Evolutionary conservation across 2,113 vertebrate genomes (phyloP).

Genomic region (Psittacus erithacus): DNA sequence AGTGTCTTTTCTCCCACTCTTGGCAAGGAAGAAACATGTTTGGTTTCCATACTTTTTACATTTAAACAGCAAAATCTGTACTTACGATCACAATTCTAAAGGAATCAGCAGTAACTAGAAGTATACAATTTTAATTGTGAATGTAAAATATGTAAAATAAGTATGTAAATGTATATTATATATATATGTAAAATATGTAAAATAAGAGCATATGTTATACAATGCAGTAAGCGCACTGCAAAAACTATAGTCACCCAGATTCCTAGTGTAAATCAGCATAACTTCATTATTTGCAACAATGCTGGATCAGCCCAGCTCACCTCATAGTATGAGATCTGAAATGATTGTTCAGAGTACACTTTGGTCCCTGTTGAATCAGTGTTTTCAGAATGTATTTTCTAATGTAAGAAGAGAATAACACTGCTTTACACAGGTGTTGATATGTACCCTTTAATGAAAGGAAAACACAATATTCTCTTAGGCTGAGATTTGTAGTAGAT

Average conservation of each 20-base stretch:
- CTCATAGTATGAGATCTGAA: background rate
- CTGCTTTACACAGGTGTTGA: background rate
- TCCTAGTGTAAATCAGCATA: background rate
- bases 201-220: background rate
- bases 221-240: background rate
- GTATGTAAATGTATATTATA: no score
- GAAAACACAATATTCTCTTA: background rate
- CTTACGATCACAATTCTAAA: background rate
- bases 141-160: background rate
- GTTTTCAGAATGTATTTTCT: background rate
- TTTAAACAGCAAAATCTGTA: background rate
- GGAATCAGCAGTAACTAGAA: background rate
- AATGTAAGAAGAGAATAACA: background rate
- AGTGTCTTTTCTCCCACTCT: background rate
- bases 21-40: background rate
- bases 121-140: background rate
- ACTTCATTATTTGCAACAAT: background rate
- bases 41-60: background rate
- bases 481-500: background rate
- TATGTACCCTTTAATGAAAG: background rate
- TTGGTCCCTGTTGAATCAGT: background rate
- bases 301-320: background rate
- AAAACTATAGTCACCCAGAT: background rate
- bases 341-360: background rate
- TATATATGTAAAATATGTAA: no score